Evolutionary conservation across 2,888 invertebrate genomes (phyloP).

Genomic region (Fragum fragum): DNA sequence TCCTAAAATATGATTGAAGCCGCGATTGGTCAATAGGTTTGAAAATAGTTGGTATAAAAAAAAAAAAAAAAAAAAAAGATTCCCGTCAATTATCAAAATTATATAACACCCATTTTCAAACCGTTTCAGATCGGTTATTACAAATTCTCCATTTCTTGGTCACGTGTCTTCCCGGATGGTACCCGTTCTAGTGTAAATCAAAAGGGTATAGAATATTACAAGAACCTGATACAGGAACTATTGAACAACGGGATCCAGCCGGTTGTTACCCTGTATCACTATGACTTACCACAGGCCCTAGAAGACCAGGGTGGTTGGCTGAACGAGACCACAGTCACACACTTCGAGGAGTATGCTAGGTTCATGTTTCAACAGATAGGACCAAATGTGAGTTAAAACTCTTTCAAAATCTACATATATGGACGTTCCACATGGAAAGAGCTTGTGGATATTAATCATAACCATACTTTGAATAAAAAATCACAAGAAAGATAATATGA

Average conservation of each 20-base stretch:
- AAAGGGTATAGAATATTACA: constrained; percentile 92
- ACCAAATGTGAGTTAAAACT: constrained; percentile 80
- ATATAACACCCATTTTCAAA: no score
- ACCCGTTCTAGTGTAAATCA: constrained; percentile 87
- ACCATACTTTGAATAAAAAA: no score
- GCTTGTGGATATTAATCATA: no score
- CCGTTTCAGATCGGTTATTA: constrained; percentile 77
- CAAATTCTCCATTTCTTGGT: constrained; percentile 90
- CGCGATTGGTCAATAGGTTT: no score
- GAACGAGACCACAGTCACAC: constrained; percentile 74
- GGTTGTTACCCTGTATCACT: constrained; percentile 88
- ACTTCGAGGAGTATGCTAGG: constrained; percentile 85
- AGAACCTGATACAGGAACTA: constrained; percentile 91
- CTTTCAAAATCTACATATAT: no score
- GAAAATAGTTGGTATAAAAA: no score
- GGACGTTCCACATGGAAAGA: no score
- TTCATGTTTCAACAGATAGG: constrained; percentile 85
- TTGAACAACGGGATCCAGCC: constrained; percentile 89
- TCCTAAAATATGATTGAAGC: no score
- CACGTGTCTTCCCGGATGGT: constrained; percentile 90
- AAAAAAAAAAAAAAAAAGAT: no score
- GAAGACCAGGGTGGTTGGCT: constrained; percentile 87
- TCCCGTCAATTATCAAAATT: no score
- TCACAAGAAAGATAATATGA: no score
- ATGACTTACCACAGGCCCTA: constrained; percentile 86